Evolutionary conservation across 1,140 invertebrate genomes (phyloP).

Genomic region (Sipha flava): DNA sequence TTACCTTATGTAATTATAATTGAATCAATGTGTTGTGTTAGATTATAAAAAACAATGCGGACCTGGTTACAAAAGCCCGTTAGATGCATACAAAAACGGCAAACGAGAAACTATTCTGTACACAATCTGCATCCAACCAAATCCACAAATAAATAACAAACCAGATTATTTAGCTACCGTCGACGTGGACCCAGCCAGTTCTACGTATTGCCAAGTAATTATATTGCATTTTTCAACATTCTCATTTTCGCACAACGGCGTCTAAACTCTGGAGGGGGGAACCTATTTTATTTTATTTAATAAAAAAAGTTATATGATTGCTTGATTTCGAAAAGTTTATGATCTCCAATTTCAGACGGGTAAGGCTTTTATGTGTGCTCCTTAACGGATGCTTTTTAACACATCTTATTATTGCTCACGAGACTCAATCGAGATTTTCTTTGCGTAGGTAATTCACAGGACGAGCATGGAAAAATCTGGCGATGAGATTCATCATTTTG

Average conservation of each 20-base stretch:
- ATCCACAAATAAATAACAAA: constrained; percentile 50
- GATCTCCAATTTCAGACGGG: too few species aligned
- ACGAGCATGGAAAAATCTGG: constrained; percentile 64
- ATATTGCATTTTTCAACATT: too few species aligned
- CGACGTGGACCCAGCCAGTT: constrained; percentile 79
- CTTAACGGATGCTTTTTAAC: too few species aligned
- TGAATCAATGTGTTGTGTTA: neutral
- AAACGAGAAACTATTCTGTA: constrained; percentile 78
- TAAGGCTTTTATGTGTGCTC: too few species aligned
- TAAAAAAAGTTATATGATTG: too few species aligned
- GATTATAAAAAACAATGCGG: constrained; percentile 44
- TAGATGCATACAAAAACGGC: constrained; percentile 71
- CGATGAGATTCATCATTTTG: constrained; percentile 90
- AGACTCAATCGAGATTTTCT: too few species aligned
- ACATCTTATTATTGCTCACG: too few species aligned
- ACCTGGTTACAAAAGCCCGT: constrained; percentile 66
- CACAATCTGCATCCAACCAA: constrained; percentile 72
- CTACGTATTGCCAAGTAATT: constrained; percentile 73
- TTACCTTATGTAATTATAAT: neutral
- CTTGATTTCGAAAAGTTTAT: too few species aligned
- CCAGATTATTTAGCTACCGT: constrained; percentile 84
- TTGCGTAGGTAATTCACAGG: constrained; percentile 73
- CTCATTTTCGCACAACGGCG: too few species aligned
- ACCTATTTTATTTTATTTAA: too few species aligned
- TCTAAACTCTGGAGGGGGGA: too few species aligned